Evolutionary conservation across 2,888 invertebrate species (phyloP), one percentile per base, ranked within the genome.

Genomic region (Kryphioiulus occultus): DNA sequence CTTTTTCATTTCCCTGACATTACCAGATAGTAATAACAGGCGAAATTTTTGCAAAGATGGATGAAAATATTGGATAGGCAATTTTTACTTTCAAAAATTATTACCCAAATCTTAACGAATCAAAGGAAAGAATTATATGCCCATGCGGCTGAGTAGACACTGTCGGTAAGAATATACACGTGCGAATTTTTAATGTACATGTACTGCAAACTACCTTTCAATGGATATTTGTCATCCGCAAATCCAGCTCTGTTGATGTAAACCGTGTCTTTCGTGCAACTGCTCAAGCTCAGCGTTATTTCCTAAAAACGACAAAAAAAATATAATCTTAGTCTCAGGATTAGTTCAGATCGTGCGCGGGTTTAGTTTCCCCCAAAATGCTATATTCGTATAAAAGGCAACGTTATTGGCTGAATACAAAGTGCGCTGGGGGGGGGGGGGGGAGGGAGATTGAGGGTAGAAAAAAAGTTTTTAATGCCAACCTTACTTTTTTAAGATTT

Each of bases 171-270:
- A 9, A 39, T 39, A 39, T 9, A 3, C 39, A 39, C 3, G 39
- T 39, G 39, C n/a, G n/a, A n/a, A n/a, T n/a, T n/a, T n/a, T n/a
- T 35, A 35, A 35, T 35, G 35, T 4, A 35, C 35, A 2, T 35
- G 35, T 7, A 35, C 2, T 7, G 2, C 35, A 35, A 35, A 35
- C 7, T 44, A 89, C 89, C 89, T 89, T 89, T 82, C 44, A 89
- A 59, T 30, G 89, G 89, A 84, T 89, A 89, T 68, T 88, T 89
- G 85, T 88, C 88, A 19, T 89, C 89, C 7, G 88, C 87, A 42
- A 89, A 89, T 83, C 88, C 88, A 15, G 68, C 88, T 78, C 78
- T 87, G 22, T 85, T 26, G 68, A 26, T n/a, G 30, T 12, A 44
- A 30, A 59, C 44, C 26, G 85, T 39, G 86, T 44, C 85, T 19